Evolutionary conservation across 2,888 invertebrate genomes (phyloP), one percentile per base, ranked within the genome.

Genomic region (Rhaphigaster nebulosa): DNA sequence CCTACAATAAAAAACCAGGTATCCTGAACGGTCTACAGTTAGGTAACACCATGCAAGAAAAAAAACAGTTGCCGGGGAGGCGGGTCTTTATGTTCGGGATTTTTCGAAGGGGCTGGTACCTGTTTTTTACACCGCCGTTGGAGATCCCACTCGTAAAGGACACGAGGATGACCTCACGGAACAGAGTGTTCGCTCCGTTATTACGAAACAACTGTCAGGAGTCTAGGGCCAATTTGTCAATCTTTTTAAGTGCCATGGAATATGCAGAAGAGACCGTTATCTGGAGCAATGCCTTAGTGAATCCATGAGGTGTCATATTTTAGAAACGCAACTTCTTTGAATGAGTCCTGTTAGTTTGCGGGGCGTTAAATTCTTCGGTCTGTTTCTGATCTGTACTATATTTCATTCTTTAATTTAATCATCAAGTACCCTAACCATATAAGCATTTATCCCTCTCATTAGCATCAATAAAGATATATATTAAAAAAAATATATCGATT

Each of bases 181-280:
- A 65, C 29, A 76, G 70, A 70, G 20, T 38, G 18, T 20, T 76
- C 5, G 70, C 70, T 76, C 70, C 70, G 70, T 76, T 76, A 76
- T 76, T 34, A 76, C 70, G 70, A 76, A 76, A 76, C 34, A 76
- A 76, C 70, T 76, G 70, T 76, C 70, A 76, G 38, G 4, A 38
- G 18, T 23, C 70, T 20, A 38, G 70, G 34, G 70, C 6, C 70
- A 38, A 76, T 76, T 23, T 23, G 38, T 76, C 34, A 76, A 38
- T 20, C 10, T 20, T 76, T 65, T 76, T 38, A 76, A 38, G 34
- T 34, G 34, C 1, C 38, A 76, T 76, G 38, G 34, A 23, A 38
- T 76, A 76, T 76, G 70, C 70, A 76, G 2, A 76, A 29, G 13
- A 65, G 65, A 76, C 70, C 70, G 70, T 76, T 76, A 76, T 76